phyloP scores from a whole-genome alignment of 2,113 vertebrate species.

The Perognathus longimembris region DNA sequence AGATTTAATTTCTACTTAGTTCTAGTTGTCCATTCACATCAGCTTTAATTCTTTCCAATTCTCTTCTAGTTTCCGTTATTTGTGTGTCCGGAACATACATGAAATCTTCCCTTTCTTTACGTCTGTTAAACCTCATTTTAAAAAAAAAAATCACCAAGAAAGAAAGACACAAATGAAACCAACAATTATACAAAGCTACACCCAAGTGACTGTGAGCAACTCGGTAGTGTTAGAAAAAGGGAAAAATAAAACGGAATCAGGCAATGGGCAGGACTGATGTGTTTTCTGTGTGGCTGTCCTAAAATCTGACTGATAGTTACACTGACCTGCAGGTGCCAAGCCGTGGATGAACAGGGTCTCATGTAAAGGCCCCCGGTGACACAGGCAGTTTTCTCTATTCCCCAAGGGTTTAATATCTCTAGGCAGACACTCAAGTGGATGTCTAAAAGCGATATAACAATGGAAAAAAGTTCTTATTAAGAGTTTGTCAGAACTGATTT shows the following conservation, averaged over 20 bases:
- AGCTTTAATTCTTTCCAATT: not conserved
- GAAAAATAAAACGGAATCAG: not conserved
- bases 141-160: not conserved
- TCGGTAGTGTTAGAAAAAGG: not conserved
- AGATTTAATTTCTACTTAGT: not conserved
- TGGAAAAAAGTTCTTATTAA: constrained; percentile 51
- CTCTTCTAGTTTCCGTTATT: not conserved
- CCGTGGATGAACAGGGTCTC: accelerated
- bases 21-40: not conserved
- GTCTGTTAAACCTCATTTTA: not conserved
- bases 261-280: not conserved
- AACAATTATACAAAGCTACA: accelerated
- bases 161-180: not conserved
- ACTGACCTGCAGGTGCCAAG: not conserved
- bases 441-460: constrained; percentile 1
- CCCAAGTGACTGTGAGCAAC: not conserved
- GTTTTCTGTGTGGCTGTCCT: not conserved
- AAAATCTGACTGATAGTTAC: not conserved
- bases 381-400: no score
- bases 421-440: constrained; percentile 10
- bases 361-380: accelerated
- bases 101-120: not conserved
- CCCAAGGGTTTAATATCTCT: not conserved
- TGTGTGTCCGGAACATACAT: not conserved
- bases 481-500: constrained; percentile 52